Conservation (phyloP, 2,797 vertebrate genomes). For the Danio tinwini region DNA sequence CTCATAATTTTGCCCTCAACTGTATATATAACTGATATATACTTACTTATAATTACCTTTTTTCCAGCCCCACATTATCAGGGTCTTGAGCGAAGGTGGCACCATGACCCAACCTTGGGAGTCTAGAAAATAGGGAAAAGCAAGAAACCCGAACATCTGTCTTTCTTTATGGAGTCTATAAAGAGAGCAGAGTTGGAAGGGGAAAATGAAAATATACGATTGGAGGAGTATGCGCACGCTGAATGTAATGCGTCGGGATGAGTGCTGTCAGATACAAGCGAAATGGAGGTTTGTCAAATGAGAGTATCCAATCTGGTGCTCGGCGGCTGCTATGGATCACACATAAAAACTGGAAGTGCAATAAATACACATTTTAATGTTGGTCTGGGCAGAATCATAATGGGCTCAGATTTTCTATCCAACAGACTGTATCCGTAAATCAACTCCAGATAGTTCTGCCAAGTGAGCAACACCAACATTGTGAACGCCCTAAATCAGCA, state of each 20-base stretch:
- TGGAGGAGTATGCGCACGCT: conserved; percentile 48
- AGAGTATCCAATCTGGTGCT: conserved; percentile 28
- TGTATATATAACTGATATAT: no score
- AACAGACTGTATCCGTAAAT: conserved; percentile 51
- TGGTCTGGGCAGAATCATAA: conserved; percentile 56
- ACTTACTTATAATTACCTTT: no score
- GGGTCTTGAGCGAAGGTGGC: conserved; percentile 18
- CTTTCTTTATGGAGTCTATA: conserved; percentile 61
- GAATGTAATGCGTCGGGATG: conserved; percentile 49
- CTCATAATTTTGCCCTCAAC: no score
- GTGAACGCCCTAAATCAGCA: conserved; percentile 41
- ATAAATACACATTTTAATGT: conserved; percentile 66
- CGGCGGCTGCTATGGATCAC: conserved; percentile 41
- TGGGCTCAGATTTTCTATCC: conserved; percentile 41
- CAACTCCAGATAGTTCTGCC: conserved; percentile 35
- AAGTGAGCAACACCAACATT: conserved; percentile 45
- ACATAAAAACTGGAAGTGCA: conserved; percentile 58
- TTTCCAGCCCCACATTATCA: no score
- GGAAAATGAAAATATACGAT: conserved; percentile 64
- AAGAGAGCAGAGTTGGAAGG: conserved; percentile 57
- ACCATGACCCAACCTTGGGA: conserved; percentile 51
- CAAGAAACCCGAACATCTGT: conserved; percentile 68
- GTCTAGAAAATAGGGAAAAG: conserved; percentile 47
- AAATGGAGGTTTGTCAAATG: conserved; percentile 60
- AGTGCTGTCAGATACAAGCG: conserved; percentile 61